Conservation (phyloP, 2,113 vertebrate species). For the Dinomys branickii region DNA sequence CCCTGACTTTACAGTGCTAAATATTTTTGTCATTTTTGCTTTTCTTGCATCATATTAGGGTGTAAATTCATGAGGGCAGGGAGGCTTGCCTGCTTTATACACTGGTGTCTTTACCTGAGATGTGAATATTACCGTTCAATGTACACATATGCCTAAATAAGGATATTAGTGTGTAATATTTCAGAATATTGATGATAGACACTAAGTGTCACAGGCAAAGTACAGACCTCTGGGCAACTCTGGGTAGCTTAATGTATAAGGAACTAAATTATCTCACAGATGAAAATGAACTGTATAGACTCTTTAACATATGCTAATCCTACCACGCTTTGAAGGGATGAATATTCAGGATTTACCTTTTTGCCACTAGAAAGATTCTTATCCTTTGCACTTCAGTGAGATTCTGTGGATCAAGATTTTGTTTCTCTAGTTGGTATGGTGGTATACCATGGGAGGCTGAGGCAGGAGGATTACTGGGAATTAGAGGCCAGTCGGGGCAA, state of each 20-base stretch:
- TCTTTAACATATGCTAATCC: not conserved
- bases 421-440: not conserved
- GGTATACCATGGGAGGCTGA: not conserved
- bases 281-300: not conserved
- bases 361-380: not conserved
- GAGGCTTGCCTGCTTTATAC: not conserved
- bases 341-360: slow-evolving; percentile 6
- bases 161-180: not conserved
- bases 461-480: not conserved
- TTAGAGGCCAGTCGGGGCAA: not conserved
- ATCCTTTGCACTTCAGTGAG: not conserved
- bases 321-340: not conserved
- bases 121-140: not conserved
- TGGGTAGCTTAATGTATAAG: not conserved
- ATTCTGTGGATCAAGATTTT: not conserved
- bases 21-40: not conserved
- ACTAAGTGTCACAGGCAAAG: not conserved
- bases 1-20: not conserved
- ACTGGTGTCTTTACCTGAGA: not conserved
- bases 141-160: not conserved
- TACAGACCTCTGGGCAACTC: not conserved
- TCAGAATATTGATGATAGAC: not conserved
- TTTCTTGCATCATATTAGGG: not conserved
- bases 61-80: not conserved
- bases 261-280: not conserved